Conservation (phyloP, 2,888 invertebrate genomes). For the Acronicta aceris region DNA sequence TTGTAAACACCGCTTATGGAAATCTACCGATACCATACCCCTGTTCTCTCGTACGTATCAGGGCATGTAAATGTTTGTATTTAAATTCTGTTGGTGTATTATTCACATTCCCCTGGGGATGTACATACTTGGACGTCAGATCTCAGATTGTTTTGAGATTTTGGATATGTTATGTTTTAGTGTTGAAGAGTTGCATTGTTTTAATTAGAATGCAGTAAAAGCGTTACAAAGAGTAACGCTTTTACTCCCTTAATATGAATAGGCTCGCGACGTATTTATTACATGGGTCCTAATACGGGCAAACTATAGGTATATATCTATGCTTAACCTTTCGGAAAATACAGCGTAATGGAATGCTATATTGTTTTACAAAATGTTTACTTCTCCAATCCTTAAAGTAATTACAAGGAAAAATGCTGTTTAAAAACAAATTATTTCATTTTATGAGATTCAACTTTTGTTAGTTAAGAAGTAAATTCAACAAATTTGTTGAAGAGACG, state of each 20-base stretch:
- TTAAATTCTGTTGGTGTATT: slow-evolving; percentile 55
- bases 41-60: slow-evolving; percentile 58
- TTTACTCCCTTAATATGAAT: too few relatives aligned
- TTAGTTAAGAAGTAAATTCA: slow-evolving; percentile 66
- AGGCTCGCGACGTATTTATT: too few relatives aligned
- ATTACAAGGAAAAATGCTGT: slow-evolving; percentile 29
- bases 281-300: too few relatives aligned
- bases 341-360: too few relatives aligned
- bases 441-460: slow-evolving; percentile 58
- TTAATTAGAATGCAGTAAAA: background rate
- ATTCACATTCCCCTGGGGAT: slow-evolving; percentile 44
- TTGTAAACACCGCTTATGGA: slow-evolving; percentile 77
- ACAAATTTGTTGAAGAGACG: slow-evolving; percentile 67
- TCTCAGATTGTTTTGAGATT: slow-evolving; percentile 38
- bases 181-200: background rate
- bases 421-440: slow-evolving; percentile 36
- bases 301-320: too few relatives aligned
- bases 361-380: too few relatives aligned
- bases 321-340: too few relatives aligned
- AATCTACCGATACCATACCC: slow-evolving; percentile 66
- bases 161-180: slow-evolving; percentile 5
- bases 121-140: slow-evolving; percentile 43
- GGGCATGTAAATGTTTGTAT: slow-evolving; percentile 57
- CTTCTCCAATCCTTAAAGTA: slow-evolving; percentile 15
- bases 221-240: too few relatives aligned